Evolutionary conservation across 2,888 invertebrate genomes (phyloP).

Genomic region (Acanthosepion esculentum): DNA sequence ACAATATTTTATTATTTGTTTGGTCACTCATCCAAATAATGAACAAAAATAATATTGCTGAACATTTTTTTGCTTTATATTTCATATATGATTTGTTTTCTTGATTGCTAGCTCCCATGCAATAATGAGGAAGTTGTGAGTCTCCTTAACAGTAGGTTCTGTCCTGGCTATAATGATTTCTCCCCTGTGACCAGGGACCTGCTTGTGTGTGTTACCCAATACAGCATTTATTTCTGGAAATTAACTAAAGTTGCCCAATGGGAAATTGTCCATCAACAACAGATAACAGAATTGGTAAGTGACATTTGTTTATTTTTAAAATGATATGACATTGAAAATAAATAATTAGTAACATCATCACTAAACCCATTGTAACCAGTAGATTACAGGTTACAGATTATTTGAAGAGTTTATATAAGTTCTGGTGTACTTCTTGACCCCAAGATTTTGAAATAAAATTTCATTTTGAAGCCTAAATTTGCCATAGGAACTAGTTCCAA

Average conservation of each 20-base stretch:
- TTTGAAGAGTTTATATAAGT: too few species aligned
- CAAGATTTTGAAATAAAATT: too few species aligned
- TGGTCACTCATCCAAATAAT: too few species aligned
- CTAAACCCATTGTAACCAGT: too few species aligned
- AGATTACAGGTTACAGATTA: too few species aligned
- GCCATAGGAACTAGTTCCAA: too few species aligned
- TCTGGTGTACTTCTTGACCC: too few species aligned
- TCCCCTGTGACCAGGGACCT: not conserved
- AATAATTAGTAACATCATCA: too few species aligned
- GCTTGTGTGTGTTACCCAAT: not conserved
- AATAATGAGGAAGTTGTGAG: not conserved
- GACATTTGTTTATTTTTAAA: not conserved
- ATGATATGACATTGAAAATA: too few species aligned
- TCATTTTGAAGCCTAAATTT: too few species aligned
- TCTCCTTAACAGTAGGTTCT: not conserved
- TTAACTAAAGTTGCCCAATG: not conserved
- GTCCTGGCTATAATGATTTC: not conserved
- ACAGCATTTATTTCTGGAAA: not conserved
- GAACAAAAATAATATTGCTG: too few species aligned
- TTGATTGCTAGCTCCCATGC: not conserved
- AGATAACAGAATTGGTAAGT: not conserved
- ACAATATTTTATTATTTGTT: too few species aligned
- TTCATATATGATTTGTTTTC: not conserved
- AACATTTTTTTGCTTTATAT: not conserved
- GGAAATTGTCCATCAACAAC: not conserved